Evolutionary conservation across 2,113 vertebrate genomes (phyloP).

Genomic region (Pelobates fuscus): DNA sequence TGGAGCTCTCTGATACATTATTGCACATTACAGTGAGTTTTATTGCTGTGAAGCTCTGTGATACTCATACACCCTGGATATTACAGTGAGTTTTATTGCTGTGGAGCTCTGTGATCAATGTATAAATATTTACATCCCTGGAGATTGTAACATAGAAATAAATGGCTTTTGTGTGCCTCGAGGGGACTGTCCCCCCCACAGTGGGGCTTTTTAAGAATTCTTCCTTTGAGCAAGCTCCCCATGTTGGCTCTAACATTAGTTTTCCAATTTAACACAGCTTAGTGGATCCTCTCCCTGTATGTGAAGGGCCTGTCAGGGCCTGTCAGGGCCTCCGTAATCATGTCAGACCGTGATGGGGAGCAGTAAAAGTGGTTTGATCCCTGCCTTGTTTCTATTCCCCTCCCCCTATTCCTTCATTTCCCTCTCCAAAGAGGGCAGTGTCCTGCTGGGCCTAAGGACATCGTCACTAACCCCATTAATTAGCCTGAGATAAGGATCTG

Average conservation of each 20-base stretch:
- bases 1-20: too few species aligned
- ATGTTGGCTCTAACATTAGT: not conserved
- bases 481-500: constrained; percentile 20
- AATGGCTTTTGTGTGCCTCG: too few species aligned
- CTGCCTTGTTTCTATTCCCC: not conserved
- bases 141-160: too few species aligned
- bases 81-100: too few species aligned
- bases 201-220: too few species aligned
- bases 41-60: too few species aligned
- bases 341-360: constrained; percentile 1
- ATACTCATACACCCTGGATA: too few species aligned
- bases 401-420: constrained; percentile 5
- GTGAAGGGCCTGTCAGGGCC: not conserved
- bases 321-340: constrained; percentile 3
- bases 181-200: too few species aligned
- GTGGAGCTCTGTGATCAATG: too few species aligned
- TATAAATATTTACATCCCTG: too few species aligned
- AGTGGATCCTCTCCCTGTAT: not conserved
- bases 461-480: constrained; percentile 43
- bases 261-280: not conserved
- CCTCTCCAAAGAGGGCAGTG: constrained; percentile 28
- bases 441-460: constrained; percentile 42
- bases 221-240: too few species aligned
- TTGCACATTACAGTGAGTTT: too few species aligned
- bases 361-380: constrained; percentile 28